These are phyloP conservation scores for Rhynchotus rufescens DNA, from an alignment of 2,797 vertebrate species.

Conservation along the genomic window DNA sequence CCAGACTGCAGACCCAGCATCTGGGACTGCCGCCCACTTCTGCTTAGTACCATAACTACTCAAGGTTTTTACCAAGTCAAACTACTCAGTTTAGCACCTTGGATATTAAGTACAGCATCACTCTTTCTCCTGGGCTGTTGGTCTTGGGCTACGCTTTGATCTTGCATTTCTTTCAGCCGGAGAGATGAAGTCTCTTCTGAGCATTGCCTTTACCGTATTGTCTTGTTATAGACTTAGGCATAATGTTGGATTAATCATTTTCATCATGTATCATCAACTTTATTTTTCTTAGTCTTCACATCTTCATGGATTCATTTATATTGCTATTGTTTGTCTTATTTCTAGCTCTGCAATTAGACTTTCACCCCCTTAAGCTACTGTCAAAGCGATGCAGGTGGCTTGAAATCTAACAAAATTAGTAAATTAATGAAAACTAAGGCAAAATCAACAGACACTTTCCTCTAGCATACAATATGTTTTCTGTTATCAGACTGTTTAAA, in stretches of 20 bases:
- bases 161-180: neutral
- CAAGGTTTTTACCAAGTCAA: neutral
- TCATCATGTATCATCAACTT: neutral
- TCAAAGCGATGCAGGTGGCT: constrained; percentile 52
- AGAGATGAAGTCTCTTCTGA: neutral
- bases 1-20: constrained; percentile 40
- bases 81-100: neutral
- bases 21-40: constrained; percentile 37
- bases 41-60: neutral
- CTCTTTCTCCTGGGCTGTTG: neutral
- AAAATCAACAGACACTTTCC: constrained; percentile 48
- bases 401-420: constrained; percentile 53
- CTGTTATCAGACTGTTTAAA: constrained; percentile 57
- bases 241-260: neutral
- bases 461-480: constrained; percentile 16
- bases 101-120: neutral
- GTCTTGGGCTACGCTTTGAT: accelerated
- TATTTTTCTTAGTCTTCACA: neutral
- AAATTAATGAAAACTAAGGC: constrained; percentile 52
- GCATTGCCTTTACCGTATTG: neutral
- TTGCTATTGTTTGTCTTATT: neutral
- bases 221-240: neutral
- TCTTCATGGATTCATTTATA: neutral
- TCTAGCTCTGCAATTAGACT: neutral
- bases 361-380: neutral